Evolutionary conservation across 2,113 vertebrate genomes (phyloP), one percentile per base, ranked within the genome.

Genomic region (Beaufortia kweichowensis): DNA sequence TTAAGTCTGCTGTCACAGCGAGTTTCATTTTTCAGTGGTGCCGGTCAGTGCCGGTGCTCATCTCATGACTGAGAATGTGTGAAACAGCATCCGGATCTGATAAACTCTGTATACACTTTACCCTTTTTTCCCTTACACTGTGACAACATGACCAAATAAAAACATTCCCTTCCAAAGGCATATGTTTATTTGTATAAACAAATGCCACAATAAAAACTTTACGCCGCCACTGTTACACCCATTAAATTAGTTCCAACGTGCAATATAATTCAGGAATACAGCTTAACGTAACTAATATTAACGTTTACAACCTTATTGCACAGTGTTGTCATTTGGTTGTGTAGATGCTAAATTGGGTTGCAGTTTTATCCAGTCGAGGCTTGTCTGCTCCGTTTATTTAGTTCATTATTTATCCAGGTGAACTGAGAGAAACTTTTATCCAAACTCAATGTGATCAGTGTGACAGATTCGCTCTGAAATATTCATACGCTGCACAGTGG

Each of bases 321-420:
- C 7, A n/a, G 19, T n/a, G 5, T 53, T 9, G 19, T 21, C 10
- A 41, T n/a, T 21, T 21, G n/a, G 46, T 46, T 66, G 23, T 29
- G n/a, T 67, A 48, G 48, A 68, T 3, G 33, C 9, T 59, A 46
- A 26, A 67, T 7, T 69, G 26, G 46, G 60, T 46, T 64, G 17
- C 15, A 43, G 24, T 72, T 72, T 41, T 41, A 46, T 10, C 10
- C 70, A n/a, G n/a, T n/a, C n/a, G n/a, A n/a, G n/a, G n/a, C n/a
- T n/a, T 59, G 80, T 91, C 90, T 89, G 89, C 89, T 90, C 41
- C 15, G 26, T 78, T 48, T 82, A 82, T 90, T 90, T 86, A 82
- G 70, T 88, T 83, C 78, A 93, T 91, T 89, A 91, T 91, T 91
- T 84, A 91, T 89, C 85, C 89, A 91, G 90, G 89, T 91, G 77